These are phyloP conservation scores for Trachelus troglodyta DNA, from an alignment of 2,888 invertebrate species.

Conservation along the genomic window DNA sequence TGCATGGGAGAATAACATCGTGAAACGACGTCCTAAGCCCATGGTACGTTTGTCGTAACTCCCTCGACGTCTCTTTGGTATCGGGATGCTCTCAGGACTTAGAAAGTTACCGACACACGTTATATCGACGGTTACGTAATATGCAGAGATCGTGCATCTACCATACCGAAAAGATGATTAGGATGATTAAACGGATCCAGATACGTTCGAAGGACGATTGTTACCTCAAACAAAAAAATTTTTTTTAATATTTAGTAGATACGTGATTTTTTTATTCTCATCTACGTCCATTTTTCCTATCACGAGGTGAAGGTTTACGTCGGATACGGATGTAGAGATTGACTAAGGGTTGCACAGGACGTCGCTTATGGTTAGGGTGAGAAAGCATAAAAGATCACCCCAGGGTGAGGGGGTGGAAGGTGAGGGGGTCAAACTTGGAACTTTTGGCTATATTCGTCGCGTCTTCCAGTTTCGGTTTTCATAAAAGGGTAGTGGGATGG, in stretches of 20 bases:
- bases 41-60: background rate
- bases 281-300: background rate
- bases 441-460: conserved; percentile 8
- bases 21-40: background rate
- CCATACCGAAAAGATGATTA: background rate
- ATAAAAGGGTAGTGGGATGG: conserved; percentile 4
- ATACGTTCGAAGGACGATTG: background rate
- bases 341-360: background rate
- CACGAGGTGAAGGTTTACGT: no score
- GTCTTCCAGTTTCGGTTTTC: conserved; percentile 8
- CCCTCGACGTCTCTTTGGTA: background rate
- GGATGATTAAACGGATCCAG: background rate
- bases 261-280: background rate
- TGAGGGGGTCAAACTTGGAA: background rate
- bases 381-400: background rate
- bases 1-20: background rate
- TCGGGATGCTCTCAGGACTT: background rate
- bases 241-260: background rate
- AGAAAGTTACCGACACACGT: background rate
- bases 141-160: background rate
- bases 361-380: background rate
- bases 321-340: background rate
- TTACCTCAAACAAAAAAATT: background rate
- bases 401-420: background rate
- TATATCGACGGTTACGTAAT: no score